Evolutionary conservation across 1,140 invertebrate genomes (phyloP), one percentile per base, ranked within the genome.

Genomic region (Epicauta chinensis): DNA sequence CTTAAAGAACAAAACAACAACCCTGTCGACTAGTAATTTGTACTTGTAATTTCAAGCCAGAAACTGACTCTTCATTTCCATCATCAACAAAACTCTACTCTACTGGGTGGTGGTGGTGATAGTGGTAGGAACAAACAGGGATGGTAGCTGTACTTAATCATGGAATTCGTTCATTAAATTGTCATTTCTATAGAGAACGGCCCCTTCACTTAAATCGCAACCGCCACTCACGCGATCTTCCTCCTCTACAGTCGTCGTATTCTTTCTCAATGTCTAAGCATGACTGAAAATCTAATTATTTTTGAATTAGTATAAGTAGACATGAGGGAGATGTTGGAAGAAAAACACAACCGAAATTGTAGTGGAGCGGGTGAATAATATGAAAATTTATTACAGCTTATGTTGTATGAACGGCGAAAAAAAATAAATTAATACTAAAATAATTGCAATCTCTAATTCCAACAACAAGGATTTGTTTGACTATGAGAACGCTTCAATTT

Each of bases 21-120:
- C 44, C 44, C 44, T 12, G 16, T 10, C 15, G 32, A 23, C 23
- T 23, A 17, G 37, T 36, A 46, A 46, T 46, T 46, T 46, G 44
- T 46, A 37, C 45, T 47, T 47, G 45, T 47, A 38, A 47, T 47
- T 47, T 35, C 45, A 29, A 17, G 16, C 31, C 23, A 17, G 23
- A 43, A 30, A 43, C 34, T n/a, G 35, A 47, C 45, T 47, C 45
- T 47, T 47, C 45, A 47, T 47, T 47, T 47, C 45, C 45, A 47
- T 47, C 45, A 29, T 2, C 45, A 10, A 5, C 23, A 23, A 23
- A 23, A 3, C 7, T n/a, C n/a, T n/a, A n/a, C n/a, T n/a, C n/a
- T n/a, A n/a, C n/a, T n/a, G n/a, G n/a, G n/a, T n/a, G n/a, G n/a
- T n/a, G n/a, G n/a, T n/a, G n/a, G n/a, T n/a, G n/a, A n/a, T n/a